Base-by-base conservation (phyloP, 2,113 vertebrate species). In the Seriola dumerili region DNA sequence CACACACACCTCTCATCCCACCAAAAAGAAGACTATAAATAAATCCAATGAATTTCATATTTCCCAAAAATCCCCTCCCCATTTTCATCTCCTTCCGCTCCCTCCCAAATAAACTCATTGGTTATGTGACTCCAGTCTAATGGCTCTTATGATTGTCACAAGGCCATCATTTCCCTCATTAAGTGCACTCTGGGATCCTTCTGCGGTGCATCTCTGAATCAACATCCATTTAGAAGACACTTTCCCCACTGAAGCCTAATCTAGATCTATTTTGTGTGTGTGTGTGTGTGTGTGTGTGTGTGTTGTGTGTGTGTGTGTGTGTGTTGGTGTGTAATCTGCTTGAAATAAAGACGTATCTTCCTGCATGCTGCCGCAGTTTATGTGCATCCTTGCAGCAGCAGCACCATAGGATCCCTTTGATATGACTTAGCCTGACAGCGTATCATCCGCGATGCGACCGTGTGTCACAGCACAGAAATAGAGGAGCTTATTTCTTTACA, bases 401-500 rank as follows among this genome's bases (percentile, higher is more conserved):
- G 78, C 76, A 73, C 76, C 78, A 69, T 19, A 54, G 68, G 59
- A 78, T 68, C 57, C 44, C 70, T 89, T 81, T 91, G 88, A 92
- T 81, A 48, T 85, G 85, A 85, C 82, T 85, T 7, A 12, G 74
- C 38, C 77, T 89, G 90, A 88, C 91, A 91, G 89, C 66, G 59
- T 48, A 87, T 89, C 85, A 86, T 90, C 89, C 57, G 19, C 68
- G 84, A 88, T 85, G 76, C 77, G 54, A 76, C 76, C 46, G 42
- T 72, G 90, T 90, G 88, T 80, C 86, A 85, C 83, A 48, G 86
- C 83, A 69, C 81, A 67, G 84, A 92, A 86, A 90, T 83, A 88
- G 88, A 88, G 86, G 63, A 94, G 91, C 93, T 93, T 87, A 86
- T 92, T 93, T 91, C 85, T 90, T 84, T 72, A 77, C 83, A 85